Evolutionary conservation across 2,888 invertebrate species (phyloP), one percentile per base, ranked within the genome.

Genomic region (Hydropsyche betteni): DNA sequence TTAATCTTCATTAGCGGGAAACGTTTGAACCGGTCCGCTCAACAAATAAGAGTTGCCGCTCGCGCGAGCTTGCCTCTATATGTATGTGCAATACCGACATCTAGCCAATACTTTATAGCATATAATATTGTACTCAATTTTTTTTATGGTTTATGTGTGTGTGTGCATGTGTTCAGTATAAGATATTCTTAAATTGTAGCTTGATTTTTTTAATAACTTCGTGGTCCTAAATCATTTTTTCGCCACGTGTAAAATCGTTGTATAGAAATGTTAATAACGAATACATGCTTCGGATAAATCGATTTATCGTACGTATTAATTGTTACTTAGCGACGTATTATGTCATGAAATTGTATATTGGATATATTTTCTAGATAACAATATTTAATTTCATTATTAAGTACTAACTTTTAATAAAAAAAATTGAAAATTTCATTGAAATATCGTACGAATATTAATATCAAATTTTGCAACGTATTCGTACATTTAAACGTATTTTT

Each of bases 1-100:
- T 78, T 74, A 78, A 78, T 78, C 78, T 76, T 78, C 78, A 78
- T 78, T 78, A 78, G 78, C 70, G 74, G 72, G 70, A 70, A 73
- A 75, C 75, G 74, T 78, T 76, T 76, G 73, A 51, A 74, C 51
- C 78, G 70, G 74, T 38, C 50, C 75, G 64, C 64, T 64, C 64
- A 64, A 64, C 64, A 64, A 64, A 61, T 69, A 50, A 58, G 55
- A 61, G 73, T 75, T 44, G 53, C 74, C 69, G 64, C 34, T n/a
- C 55, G 53, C 44, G 8, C 34, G 34, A 53, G 55, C 14, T 4
- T 55, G 53, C 50, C 55, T 53, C 6, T 34, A 52, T 71, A 24
- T 36, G 34, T 64, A 34, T 36, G 64, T 64, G 64, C 64, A 64
- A 64, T 64, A 64, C 64, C 64, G 64, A 64, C 64, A 64, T 64